Conservation (phyloP, 2,113 vertebrate species). For the Syngnathus scovelli region DNA sequence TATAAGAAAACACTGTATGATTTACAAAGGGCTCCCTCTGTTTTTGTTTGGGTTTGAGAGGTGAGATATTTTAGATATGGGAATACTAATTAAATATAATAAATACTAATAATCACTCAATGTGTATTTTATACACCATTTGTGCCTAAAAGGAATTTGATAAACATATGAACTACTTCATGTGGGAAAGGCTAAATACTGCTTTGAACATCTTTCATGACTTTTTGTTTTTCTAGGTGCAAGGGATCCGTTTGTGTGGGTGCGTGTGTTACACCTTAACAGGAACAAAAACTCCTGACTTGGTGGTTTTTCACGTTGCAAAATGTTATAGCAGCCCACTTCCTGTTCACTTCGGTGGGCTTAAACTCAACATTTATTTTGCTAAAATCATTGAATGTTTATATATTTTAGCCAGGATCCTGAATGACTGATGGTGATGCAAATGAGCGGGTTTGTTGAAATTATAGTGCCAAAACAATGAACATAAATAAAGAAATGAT, state of each 20-base stretch:
- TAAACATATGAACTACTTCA: background rate
- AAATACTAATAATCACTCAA: conserved; percentile 1
- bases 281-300: conserved; percentile 12
- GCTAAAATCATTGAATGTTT: conserved; percentile 11
- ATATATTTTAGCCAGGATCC: conserved; percentile 20
- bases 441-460: conserved; percentile 26
- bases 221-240: conserved; percentile 16
- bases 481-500: conserved; percentile 27
- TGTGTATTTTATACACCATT: background rate
- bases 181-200: background rate
- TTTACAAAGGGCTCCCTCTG: conserved; percentile 29
- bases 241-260: background rate
- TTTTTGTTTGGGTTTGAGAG: conserved; percentile 21
- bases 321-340: conserved; percentile 36
- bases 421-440: conserved; percentile 30
- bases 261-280: conserved; percentile 5
- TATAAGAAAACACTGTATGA: conserved; percentile 49
- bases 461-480: background rate
- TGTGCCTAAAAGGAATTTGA: background rate
- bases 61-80: conserved; percentile 30
- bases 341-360: conserved; percentile 37
- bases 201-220: background rate
- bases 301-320: conserved; percentile 24
- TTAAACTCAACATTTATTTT: conserved; percentile 25
- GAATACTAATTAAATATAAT: conserved; percentile 32